Percentiles rank a stretch among this genome's conserved stretches.
phyloP scores from a whole-genome alignment of 2,113 vertebrate genomes.

The Gymnorhina tibicen region DNA sequence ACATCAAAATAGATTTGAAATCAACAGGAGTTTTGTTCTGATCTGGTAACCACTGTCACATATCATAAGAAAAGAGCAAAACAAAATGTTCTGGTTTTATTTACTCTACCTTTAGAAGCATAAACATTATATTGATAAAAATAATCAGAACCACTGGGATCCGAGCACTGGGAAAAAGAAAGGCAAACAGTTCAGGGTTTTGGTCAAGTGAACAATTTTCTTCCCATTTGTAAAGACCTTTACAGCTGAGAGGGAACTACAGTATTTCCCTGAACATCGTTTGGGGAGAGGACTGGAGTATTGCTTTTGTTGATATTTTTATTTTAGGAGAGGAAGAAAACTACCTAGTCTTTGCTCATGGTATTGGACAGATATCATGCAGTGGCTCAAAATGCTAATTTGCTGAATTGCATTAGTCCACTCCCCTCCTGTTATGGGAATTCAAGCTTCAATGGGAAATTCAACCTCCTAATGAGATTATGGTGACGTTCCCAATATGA shows the following conservation, averaged over 20 bases:
- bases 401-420: slow-evolving; percentile 54
- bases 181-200: not conserved
- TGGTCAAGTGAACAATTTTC: not conserved
- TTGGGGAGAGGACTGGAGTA: not conserved
- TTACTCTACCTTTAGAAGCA: not conserved
- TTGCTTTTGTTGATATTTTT: not conserved
- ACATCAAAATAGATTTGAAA: not conserved
- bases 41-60: not conserved
- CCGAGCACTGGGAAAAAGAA: not conserved
- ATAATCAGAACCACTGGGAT: not conserved
- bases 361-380: not conserved
- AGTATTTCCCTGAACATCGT: not conserved
- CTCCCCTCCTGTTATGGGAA: slow-evolving; percentile 21
- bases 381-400: not conserved
- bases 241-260: not conserved
- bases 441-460: slow-evolving; percentile 52
- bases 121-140: not conserved
- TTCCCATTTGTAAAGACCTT: not conserved
- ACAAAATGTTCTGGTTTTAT: not conserved
- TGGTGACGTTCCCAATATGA: not conserved
- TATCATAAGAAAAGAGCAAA: not conserved
- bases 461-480: slow-evolving; percentile 46
- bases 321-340: not conserved
- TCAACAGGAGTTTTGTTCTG: not conserved
- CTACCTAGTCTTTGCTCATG: not conserved